These are phyloP conservation scores for Symphodus melops DNA, from an alignment of 2,113 vertebrate species.

Conservation along the genomic window DNA sequence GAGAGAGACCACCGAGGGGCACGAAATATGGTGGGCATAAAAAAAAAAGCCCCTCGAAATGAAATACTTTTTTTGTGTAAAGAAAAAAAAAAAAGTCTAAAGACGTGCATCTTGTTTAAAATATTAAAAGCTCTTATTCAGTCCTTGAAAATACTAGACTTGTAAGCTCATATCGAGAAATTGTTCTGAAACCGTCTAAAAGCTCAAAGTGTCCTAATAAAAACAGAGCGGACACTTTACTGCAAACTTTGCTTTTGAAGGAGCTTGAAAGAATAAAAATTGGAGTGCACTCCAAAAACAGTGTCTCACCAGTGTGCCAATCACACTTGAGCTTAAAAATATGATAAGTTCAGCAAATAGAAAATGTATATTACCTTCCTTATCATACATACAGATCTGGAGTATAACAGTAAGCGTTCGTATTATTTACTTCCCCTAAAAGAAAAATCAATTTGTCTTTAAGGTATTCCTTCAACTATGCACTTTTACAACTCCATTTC, in stretches of 20 bases:
- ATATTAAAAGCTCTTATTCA: conserved; percentile 17
- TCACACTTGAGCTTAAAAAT: conserved; percentile 15
- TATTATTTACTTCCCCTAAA: conserved; percentile 23
- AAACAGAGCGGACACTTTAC: conserved; percentile 24
- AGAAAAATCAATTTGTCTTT: conserved; percentile 42
- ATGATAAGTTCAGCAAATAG: conserved; percentile 7
- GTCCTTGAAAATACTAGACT: conserved; percentile 26
- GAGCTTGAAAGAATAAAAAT: conserved; percentile 30
- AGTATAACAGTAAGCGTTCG: not conserved
- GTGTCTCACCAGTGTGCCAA: conserved; percentile 29
- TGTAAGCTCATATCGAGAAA: conserved; percentile 12
- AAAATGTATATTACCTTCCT: conserved; percentile 15
- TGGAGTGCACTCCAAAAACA: conserved; percentile 4
- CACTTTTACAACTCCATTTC: not conserved
- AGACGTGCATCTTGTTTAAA: conserved; percentile 1
- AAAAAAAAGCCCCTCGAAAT: not conserved
- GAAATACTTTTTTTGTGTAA: not conserved
- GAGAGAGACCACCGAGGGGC: not conserved
- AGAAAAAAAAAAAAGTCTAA: not conserved
- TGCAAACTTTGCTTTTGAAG: conserved; percentile 33
- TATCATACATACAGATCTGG: conserved; percentile 11
- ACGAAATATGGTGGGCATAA: not conserved
- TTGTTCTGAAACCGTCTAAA: conserved; percentile 39
- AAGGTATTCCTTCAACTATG: conserved; percentile 22
- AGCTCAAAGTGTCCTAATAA: conserved; percentile 36